Conservation (phyloP, 2,888 invertebrate genomes). For the Leptarthrus brevirostris region DNA sequence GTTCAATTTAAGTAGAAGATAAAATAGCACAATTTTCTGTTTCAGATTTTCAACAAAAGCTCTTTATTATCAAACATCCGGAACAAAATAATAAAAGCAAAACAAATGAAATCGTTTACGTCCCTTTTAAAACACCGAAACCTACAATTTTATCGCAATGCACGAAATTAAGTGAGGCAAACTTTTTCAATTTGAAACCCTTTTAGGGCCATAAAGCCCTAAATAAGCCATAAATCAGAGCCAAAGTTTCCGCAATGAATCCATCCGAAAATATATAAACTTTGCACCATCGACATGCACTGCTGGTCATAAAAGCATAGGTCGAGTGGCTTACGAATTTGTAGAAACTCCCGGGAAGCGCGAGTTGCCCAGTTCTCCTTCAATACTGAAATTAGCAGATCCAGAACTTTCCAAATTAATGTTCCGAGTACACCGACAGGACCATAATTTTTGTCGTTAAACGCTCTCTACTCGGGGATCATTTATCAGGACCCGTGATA, state of each 20-base stretch:
- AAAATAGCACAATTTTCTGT: no score
- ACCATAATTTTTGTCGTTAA: conserved; percentile 50
- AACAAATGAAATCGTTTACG: background rate
- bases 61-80: no score
- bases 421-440: conserved; percentile 43
- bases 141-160: background rate
- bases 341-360: background rate
- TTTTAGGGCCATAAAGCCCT: conserved; percentile 23
- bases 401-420: conserved; percentile 49
- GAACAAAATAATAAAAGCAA: no score
- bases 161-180: conserved; percentile 15
- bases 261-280: conserved; percentile 36
- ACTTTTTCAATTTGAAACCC: conserved; percentile 42
- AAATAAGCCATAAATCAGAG: conserved; percentile 41
- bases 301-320: conserved; percentile 24
- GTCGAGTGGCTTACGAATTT: conserved; percentile 8
- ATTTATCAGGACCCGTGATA: conserved; percentile 47
- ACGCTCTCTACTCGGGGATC: conserved; percentile 23
- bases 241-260: conserved; percentile 38
- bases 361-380: background rate
- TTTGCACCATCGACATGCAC: conserved; percentile 37
- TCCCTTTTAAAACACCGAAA: background rate
- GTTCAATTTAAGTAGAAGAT: no score
- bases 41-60: no score
- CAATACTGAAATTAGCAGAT: conserved; percentile 49